Conservation (phyloP, 2,113 vertebrate species). For the Circaetus gallicus region DNA sequence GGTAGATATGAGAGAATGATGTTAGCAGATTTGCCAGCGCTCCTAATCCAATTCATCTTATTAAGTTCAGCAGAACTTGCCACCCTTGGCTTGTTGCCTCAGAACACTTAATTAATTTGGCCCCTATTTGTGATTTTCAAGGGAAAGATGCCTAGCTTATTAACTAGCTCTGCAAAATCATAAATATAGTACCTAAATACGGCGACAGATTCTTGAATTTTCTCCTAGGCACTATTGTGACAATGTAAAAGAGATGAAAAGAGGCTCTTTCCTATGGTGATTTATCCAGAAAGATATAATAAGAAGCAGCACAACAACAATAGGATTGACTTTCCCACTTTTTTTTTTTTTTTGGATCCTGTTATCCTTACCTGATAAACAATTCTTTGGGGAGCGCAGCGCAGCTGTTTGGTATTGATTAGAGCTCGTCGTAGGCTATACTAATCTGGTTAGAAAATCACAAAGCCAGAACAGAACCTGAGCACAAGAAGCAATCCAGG, state of each 20-base stretch:
- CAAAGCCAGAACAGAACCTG: neutral
- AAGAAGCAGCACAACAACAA: neutral
- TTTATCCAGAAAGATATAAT: neutral
- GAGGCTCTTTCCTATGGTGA: neutral
- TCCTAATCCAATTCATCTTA: neutral
- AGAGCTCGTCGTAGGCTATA: neutral
- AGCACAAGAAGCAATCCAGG: neutral
- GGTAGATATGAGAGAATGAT: neutral
- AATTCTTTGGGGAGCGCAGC: neutral
- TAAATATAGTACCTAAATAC: neutral
- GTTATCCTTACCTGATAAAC: neutral
- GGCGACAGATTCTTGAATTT: neutral
- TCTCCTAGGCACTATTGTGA: neutral
- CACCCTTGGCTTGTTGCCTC: neutral
- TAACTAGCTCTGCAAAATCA: slow-evolving; percentile 22
- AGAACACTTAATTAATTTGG: slow-evolving; percentile 40
- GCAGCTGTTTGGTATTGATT: neutral
- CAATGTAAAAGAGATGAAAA: neutral
- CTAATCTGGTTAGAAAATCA: neutral
- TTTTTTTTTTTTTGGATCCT: neutral
- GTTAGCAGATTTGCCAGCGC: neutral
- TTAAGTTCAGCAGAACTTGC: neutral
- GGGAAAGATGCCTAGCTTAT: slow-evolving; percentile 11
- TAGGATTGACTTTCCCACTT: neutral
- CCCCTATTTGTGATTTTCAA: neutral